phyloP scores from a whole-genome alignment of 2,113 vertebrate genomes.

The Sarotherodon lohbergeri region DNA sequence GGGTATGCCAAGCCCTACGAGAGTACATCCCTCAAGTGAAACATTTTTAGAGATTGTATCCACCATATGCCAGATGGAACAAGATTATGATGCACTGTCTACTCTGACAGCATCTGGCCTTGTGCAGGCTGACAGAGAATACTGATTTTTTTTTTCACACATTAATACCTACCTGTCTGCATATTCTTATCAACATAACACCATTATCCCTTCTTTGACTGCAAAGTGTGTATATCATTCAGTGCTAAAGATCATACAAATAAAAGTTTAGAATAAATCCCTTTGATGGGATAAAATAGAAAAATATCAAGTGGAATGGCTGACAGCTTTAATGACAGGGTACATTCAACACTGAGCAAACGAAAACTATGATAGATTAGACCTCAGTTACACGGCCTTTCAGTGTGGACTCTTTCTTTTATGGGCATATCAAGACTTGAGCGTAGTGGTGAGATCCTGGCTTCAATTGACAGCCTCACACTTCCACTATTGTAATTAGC shows the following conservation, averaged over 20 bases:
- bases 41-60: slow-evolving; percentile 49
- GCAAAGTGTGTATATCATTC: background rate
- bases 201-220: background rate
- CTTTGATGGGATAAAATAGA: background rate
- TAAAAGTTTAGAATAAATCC: background rate
- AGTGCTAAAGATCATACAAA: background rate
- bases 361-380: background rate
- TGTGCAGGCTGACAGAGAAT: slow-evolving; percentile 26
- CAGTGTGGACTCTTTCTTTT: slow-evolving; percentile 4
- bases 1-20: slow-evolving; percentile 40
- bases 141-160: slow-evolving; percentile 11
- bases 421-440: slow-evolving; percentile 13
- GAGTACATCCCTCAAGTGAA: slow-evolving; percentile 52
- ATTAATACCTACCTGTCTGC: slow-evolving; percentile 44
- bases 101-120: slow-evolving; percentile 47
- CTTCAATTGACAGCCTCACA: slow-evolving; percentile 49
- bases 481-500: slow-evolving; percentile 67
- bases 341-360: background rate
- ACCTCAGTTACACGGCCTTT: background rate
- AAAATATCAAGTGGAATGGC: background rate
- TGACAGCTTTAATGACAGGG: background rate
- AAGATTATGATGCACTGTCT: slow-evolving; percentile 57
- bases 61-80: slow-evolving; percentile 56
- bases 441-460: slow-evolving; percentile 3
- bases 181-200: background rate